These are phyloP conservation scores for Oreochromis grahami DNA, from an alignment of 2,797 vertebrate species.

Conservation along the genomic window DNA sequence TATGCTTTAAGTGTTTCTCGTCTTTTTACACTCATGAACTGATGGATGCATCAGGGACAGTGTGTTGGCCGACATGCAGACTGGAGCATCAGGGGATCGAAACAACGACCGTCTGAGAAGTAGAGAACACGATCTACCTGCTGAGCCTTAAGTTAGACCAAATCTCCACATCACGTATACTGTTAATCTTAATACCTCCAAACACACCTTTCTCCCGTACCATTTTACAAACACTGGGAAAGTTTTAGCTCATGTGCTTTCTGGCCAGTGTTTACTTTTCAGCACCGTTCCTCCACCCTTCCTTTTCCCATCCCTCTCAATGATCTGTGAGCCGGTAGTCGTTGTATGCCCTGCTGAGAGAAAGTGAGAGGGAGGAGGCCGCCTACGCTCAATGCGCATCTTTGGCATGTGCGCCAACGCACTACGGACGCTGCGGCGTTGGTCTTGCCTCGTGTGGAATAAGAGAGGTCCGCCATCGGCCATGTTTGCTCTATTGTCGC, in stretches of 20 bases:
- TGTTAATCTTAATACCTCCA: neutral
- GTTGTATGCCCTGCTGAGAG: neutral
- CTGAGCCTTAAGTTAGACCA: neutral
- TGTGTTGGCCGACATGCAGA: neutral
- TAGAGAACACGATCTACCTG: rapidly evolving
- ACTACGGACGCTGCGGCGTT: neutral
- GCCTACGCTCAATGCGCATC: neutral
- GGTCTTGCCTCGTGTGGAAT: neutral
- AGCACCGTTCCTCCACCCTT: neutral
- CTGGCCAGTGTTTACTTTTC: neutral
- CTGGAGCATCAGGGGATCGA: neutral
- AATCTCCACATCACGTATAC: neutral
- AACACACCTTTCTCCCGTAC: neutral
- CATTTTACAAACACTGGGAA: neutral
- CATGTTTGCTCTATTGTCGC: neutral
- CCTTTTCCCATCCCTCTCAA: neutral
- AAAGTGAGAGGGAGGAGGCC: neutral
- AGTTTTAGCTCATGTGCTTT: neutral
- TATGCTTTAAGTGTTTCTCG: neutral
- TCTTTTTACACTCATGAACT: neutral
- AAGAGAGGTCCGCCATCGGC: neutral
- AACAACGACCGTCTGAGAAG: neutral
- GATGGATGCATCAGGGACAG: neutral
- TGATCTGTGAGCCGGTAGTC: rapidly evolving
- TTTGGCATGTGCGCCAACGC: neutral